A percentile compares a stretch with the other conserved stretches of the same genome.
phyloP scores from a whole-genome alignment of 2,113 vertebrate genomes.

The Aplodontia rufa region DNA sequence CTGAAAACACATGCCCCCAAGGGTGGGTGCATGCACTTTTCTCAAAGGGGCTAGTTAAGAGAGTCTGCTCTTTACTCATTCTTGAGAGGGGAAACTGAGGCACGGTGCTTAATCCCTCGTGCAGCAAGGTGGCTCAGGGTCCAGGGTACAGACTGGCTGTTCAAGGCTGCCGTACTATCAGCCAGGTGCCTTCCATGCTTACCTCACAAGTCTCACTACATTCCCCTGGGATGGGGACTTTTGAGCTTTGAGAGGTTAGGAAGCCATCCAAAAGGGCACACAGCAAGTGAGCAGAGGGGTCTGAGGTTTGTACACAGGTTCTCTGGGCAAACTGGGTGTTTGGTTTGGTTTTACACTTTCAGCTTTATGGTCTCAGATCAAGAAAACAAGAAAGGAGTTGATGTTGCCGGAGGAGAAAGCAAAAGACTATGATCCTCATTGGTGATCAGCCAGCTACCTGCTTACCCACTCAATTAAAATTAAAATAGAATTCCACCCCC shows the following conservation, averaged over 20 bases:
- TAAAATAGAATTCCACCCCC: neutral
- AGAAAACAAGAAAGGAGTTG: neutral
- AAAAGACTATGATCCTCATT: neutral
- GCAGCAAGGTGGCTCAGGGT: neutral
- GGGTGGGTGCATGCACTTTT: neutral
- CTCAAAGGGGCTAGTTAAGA: neutral
- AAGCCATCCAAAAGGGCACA: neutral
- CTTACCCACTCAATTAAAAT: neutral
- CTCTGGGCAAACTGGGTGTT: neutral
- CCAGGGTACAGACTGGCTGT: neutral
- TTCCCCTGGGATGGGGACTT: neutral
- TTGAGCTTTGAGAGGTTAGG: neutral
- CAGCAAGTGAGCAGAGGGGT: neutral
- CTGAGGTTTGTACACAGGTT: neutral
- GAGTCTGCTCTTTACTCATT: neutral
- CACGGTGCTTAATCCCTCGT: neutral
- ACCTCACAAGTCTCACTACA: neutral
- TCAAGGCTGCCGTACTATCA: neutral
- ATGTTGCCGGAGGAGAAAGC: neutral
- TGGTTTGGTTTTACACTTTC: neutral
- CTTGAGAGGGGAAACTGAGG: neutral
- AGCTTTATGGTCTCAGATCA: neutral
- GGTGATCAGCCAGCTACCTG: neutral
- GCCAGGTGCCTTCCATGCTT: neutral
- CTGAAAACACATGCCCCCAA: neutral